Conservation (phyloP, 2,113 vertebrate genomes). For the Papio anubis region DNA sequence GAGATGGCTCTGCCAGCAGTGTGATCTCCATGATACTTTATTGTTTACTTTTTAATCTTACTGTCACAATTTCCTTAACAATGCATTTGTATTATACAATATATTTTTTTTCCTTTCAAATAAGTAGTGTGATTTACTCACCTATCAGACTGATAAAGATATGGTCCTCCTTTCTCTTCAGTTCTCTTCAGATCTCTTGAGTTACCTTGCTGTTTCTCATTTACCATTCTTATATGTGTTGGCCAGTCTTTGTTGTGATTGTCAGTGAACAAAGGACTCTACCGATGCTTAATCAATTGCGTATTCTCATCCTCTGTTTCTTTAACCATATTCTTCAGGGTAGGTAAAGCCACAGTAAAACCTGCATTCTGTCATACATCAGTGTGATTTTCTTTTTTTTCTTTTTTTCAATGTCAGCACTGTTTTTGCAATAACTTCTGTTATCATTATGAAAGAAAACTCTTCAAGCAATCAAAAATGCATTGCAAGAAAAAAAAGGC, state of each 20-base stretch:
- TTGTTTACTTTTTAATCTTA: neutral
- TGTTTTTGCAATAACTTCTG: neutral
- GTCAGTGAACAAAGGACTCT: neutral
- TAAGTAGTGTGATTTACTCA: neutral
- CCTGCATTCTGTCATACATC: neutral
- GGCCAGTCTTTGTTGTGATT: neutral
- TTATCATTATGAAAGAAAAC: neutral
- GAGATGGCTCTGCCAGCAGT: neutral
- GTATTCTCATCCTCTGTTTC: neutral
- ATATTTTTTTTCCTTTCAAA: neutral
- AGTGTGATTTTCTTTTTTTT: neutral
- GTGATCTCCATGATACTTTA: fast-evolving
- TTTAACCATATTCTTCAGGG: neutral
- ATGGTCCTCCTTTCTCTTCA: neutral
- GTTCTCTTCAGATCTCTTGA: neutral
- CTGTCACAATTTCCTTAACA: neutral
- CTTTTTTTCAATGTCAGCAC: neutral
- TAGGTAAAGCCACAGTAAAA: neutral
- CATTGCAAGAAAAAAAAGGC: neutral
- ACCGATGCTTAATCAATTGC: neutral
- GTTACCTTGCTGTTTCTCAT: neutral
- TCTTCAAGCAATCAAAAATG: neutral
- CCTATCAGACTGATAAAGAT: neutral
- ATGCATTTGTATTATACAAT: neutral
- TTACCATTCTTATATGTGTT: neutral